phyloP scores from a whole-genome alignment of 2,797 vertebrate genomes.

The Thripadectes ignobilis region DNA sequence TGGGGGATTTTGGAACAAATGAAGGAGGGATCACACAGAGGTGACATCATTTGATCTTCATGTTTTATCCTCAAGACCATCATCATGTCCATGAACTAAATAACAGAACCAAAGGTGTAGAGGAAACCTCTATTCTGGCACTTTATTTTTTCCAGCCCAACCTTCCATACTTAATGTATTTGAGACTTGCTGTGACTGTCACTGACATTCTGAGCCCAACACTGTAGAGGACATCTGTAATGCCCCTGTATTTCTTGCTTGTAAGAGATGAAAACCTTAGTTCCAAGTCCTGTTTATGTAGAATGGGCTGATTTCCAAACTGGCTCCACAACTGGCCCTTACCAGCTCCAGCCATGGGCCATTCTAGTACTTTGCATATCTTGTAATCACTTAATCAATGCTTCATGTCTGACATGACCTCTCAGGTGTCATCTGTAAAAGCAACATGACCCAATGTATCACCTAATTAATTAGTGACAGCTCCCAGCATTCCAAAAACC shows the following conservation, averaged over 20 bases:
- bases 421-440: neutral
- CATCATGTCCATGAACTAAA: neutral
- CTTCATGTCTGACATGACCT: neutral
- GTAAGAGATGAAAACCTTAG: neutral
- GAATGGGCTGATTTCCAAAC: neutral
- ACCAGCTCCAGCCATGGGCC: neutral
- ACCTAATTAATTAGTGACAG: neutral
- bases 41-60: neutral
- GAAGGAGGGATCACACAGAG: neutral
- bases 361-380: neutral
- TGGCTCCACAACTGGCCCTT: neutral
- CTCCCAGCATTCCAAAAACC: neutral
- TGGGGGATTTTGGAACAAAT: neutral
- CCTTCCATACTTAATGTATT: neutral
- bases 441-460: neutral
- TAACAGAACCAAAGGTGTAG: neutral
- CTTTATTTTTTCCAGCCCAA: neutral
- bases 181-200: neutral
- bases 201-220: neutral
- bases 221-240: neutral
- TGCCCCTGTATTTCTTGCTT: neutral
- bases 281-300: neutral
- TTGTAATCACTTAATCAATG: neutral
- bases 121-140: neutral
- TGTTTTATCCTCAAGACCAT: neutral